Base-by-base conservation (phyloP, 2,888 invertebrate species). In the Autographa pulchrina region DNA sequence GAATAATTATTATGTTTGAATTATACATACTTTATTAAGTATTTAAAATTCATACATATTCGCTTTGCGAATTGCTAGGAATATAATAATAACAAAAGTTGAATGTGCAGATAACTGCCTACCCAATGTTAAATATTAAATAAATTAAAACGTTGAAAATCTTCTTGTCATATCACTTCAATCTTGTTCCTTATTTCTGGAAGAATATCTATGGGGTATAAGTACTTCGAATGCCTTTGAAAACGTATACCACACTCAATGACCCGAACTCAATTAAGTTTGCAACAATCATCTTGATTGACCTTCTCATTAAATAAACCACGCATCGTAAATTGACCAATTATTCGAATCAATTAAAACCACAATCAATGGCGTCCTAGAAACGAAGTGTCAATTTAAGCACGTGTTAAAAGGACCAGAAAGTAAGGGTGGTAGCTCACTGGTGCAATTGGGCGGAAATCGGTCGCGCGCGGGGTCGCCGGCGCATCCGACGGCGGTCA, bases 391-490 rank as follows among this genome's bases (percentile, higher is more conserved):
- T 81, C 70, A 72, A 72, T 74, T 11, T 35, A 58, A 68, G 60
- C 72, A 81, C 70, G 75, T 76, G 70, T 70, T 68, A 43, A 72
- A 75, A 63, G 69, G 74, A 25, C 11, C 54, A 25, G 54, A 25
- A 25, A 25, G 54, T 75, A 78, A 81, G 80, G 80, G 80, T 80
- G 81, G 72, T 78, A 74, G 68, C 84, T 85, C 86, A 86, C 79
- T 75, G 78, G 83, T 85, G 83, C 85, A 87, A 86, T 85, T 75
- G 84, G 85, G 88, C 92, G 93, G 93, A 93, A 92, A 91, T 90
- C 77, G 77, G 68, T 69, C 90, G 91, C 76, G 65, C 91, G 89
- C 90, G 88, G 86, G 86, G 87, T 86, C 91, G 84, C 85, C 75
- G 85, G 87, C 85, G 86, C 85, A 85, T 82, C 85, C 78, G 77